Conservation (phyloP, 2,113 vertebrate genomes). For the Lutjanus erythropterus region DNA sequence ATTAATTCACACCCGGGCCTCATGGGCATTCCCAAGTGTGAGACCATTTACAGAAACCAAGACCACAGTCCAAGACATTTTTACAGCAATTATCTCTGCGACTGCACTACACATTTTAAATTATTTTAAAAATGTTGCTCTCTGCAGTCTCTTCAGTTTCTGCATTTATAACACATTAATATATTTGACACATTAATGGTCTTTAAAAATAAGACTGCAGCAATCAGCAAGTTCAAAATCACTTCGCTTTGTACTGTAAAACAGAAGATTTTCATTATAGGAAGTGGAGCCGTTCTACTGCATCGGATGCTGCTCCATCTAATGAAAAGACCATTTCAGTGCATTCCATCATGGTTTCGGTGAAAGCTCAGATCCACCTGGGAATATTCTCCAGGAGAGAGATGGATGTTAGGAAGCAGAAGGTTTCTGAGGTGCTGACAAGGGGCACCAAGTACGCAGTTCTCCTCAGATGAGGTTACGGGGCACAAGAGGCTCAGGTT, state of each 20-base stretch:
- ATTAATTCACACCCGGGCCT: constrained; percentile 26
- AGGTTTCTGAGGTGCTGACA: constrained; percentile 71
- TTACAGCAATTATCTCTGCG: constrained; percentile 17
- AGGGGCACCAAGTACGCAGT: constrained; percentile 41
- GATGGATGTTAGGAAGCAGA: constrained; percentile 65
- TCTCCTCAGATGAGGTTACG: constrained; percentile 63
- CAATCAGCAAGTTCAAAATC: not conserved
- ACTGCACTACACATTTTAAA: not conserved
- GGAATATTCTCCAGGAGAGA: constrained; percentile 60
- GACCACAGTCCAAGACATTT: not conserved
- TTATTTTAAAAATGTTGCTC: not conserved
- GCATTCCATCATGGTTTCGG: constrained; percentile 62
- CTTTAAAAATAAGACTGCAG: not conserved
- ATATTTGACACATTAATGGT: too few species aligned
- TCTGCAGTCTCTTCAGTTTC: not conserved
- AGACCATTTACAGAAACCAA: not conserved
- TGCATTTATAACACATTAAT: not conserved
- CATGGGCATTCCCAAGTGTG: constrained; percentile 10
- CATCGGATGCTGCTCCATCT: constrained; percentile 26
- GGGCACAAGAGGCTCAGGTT: constrained; percentile 38
- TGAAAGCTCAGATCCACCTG: constrained; percentile 66
- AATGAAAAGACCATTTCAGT: constrained; percentile 62
- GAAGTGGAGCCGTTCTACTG: not conserved
- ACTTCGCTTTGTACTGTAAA: constrained; percentile 2
- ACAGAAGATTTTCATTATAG: constrained; percentile 20